Evolutionary conservation across 2,113 vertebrate genomes (phyloP), one percentile per base, ranked within the genome.

Genomic region (Varanus komodoensis): DNA sequence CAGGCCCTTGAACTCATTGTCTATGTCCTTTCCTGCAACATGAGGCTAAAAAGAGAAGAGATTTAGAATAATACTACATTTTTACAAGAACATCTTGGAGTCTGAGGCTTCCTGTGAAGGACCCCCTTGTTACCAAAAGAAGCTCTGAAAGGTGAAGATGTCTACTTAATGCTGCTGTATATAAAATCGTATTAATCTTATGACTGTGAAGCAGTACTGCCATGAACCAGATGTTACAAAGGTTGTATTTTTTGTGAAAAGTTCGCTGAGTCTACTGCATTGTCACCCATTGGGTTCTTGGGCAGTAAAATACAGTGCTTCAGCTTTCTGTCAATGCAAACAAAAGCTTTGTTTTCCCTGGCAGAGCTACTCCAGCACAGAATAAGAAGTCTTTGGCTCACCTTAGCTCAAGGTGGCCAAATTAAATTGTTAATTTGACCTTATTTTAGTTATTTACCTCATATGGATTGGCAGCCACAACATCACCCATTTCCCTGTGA

Each of bases 401-500:
- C 64, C 27, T 27, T 50, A 3, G 0, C 23, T 8, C 8, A 69
- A 82, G 38, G 71, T 0, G 34, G 89, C 88, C 8, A 78, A 1
- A 50, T 48, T 80, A 93, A 90, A 3, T 67, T 84, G 12, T 38
- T 79, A 34, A 25, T 50, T 2, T 74, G 75, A 75, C 7, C 4
- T 6, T 38, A 0, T 19, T 50, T 84, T 75, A 85, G 17, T 38
- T 1, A 0, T 82, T 94, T 96, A 98, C 98, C 97, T 98, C 93
- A 4, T 97, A 93, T 15, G 97, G 95, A 9, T 97, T 95, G 93
- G 97, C 97, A 79, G 97, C 95, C 3, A 98, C 94, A 8, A 96
- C 92, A 81, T 97, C 97, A 87, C 98, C 97, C 61, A 98, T 95
- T 92, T 97, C 95, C 87, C 98, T 98, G 91, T 92, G 95, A 93